Conservation (phyloP, 2,797 vertebrate genomes). For the Coluber constrictor region DNA sequence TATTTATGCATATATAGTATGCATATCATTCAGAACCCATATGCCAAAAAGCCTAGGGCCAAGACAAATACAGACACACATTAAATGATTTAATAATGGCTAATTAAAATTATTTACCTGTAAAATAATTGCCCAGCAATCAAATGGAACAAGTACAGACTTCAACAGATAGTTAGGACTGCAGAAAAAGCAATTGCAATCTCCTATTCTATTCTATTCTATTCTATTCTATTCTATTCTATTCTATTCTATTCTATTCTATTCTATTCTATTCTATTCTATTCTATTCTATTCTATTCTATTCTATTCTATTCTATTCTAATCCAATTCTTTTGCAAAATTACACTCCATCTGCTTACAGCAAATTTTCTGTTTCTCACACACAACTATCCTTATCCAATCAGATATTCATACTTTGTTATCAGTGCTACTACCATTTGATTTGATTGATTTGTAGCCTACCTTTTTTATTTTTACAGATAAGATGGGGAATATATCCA, state of each 20-base stretch:
- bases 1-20: background rate
- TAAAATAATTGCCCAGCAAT: background rate
- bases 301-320: background rate
- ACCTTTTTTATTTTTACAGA: background rate
- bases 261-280: background rate
- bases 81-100: background rate
- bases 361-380: background rate
- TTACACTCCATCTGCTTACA: background rate
- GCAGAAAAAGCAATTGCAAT: background rate
- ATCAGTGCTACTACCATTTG: background rate
- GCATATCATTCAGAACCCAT: background rate
- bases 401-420: background rate
- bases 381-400: background rate
- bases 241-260: background rate
- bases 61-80: background rate
- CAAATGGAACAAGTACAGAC: background rate
- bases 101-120: background rate
- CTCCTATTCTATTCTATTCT: background rate
- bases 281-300: background rate
- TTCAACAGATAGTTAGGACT: background rate
- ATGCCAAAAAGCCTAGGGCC: background rate
- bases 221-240: background rate
- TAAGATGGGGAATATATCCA: background rate
- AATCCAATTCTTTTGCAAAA: background rate
- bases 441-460: background rate